Conservation (phyloP, 2,797 vertebrate species). For the Telmatherina bonti region DNA sequence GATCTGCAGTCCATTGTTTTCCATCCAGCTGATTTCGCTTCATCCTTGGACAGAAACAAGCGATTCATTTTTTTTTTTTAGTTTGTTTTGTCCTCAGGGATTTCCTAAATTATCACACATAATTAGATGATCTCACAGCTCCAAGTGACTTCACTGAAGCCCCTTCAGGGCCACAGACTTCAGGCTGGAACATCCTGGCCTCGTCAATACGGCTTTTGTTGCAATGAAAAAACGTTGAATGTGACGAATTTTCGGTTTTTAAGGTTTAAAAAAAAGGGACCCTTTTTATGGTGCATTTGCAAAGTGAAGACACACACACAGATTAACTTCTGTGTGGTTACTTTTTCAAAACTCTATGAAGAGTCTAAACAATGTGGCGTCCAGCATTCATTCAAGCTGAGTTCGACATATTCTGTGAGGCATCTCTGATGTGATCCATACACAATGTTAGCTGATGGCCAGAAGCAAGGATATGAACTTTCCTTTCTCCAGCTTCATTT, state of each 20-base stretch:
- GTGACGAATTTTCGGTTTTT: slow-evolving; percentile 22
- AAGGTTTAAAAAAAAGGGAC: slow-evolving; percentile 19
- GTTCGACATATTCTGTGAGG: neutral
- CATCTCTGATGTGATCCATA: slow-evolving; percentile 2
- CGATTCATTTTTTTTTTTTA: neutral
- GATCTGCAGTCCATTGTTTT: neutral
- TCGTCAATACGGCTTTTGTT: slow-evolving; percentile 47
- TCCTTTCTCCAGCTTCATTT: slow-evolving; percentile 30
- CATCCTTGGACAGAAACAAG: slow-evolving; percentile 22
- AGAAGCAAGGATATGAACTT: slow-evolving; percentile 21
- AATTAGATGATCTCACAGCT: slow-evolving; percentile 49
- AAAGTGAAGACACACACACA: slow-evolving; percentile 12
- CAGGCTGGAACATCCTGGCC: slow-evolving; percentile 25
- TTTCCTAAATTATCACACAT: slow-evolving; percentile 46
- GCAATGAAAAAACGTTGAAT: slow-evolving; percentile 7
- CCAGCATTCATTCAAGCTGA: neutral
- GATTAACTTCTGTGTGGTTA: neutral
- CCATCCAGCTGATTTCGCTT: neutral
- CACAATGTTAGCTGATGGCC: neutral
- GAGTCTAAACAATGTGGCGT: slow-evolving; percentile 5
- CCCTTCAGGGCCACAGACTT: slow-evolving; percentile 23
- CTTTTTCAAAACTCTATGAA: neutral
- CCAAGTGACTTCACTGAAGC: slow-evolving; percentile 25
- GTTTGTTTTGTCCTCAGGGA: slow-evolving; percentile 30
- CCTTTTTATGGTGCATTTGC: slow-evolving; percentile 25